phyloP scores from a whole-genome alignment of 2,888 invertebrate genomes.

The Urechis unicinctus region DNA sequence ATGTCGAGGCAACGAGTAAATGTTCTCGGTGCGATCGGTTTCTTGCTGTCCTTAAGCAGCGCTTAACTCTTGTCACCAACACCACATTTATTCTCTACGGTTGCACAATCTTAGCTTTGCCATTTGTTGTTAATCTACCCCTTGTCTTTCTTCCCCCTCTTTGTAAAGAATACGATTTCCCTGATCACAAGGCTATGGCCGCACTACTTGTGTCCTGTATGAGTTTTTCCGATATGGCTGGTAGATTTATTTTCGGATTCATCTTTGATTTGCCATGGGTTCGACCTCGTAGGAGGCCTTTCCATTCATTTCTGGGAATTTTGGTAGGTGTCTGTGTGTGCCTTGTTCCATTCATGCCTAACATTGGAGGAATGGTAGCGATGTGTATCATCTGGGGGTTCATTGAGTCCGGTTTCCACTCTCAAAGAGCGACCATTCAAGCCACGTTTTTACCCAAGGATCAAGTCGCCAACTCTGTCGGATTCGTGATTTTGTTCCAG shows the following conservation, averaged over 20 bases:
- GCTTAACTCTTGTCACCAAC: neutral
- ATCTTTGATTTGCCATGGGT: constrained; percentile 27
- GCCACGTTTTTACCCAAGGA: constrained; percentile 28
- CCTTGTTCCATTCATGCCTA: neutral
- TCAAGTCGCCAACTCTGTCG: constrained; percentile 29
- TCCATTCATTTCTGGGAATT: constrained; percentile 19
- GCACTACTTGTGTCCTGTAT: constrained; percentile 74
- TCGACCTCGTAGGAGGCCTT: constrained; percentile 19
- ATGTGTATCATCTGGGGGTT: constrained; percentile 16
- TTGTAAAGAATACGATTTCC: constrained; percentile 23
- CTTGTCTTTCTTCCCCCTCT: constrained; percentile 29
- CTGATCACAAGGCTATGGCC: constrained; percentile 45
- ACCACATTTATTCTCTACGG: constrained; percentile 12
- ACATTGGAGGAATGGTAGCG: constrained; percentile 16
- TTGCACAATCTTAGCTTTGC: constrained; percentile 4
- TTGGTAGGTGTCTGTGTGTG: constrained; percentile 17
- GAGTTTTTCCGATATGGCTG: constrained; percentile 83
- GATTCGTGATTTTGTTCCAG: constrained; percentile 29
- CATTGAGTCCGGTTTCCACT: constrained; percentile 26
- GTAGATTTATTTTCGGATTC: constrained; percentile 60
- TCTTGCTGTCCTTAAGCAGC: neutral
- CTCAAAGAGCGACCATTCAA: constrained; percentile 31
- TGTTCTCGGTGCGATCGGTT: neutral
- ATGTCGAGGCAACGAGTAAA: neutral
- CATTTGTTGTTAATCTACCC: constrained; percentile 20